Evolutionary conservation across 2,888 invertebrate species (phyloP).

Genomic region (Drosophila prostipennis): DNA sequence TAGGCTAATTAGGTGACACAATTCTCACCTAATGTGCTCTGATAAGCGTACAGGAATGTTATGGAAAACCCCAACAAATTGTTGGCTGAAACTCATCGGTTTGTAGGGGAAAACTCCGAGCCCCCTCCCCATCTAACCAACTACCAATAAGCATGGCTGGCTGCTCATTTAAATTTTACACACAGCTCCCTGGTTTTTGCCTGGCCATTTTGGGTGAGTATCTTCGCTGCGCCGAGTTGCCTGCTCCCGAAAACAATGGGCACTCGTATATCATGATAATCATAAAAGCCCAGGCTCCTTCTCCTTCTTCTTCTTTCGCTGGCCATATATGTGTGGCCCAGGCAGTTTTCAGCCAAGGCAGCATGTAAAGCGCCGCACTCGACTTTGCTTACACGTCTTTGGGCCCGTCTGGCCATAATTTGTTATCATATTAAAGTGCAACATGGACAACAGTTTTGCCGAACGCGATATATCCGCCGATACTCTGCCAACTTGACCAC

Average conservation of each 20-base stretch:
- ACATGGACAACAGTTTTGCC: constrained; percentile 52
- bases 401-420: constrained; percentile 73
- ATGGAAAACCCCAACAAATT: constrained; percentile 44
- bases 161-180: constrained; percentile 77
- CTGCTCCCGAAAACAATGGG: constrained; percentile 75
- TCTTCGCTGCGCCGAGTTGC: constrained; percentile 38
- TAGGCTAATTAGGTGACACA: constrained; percentile 84
- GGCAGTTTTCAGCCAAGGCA: constrained; percentile 18
- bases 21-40: constrained; percentile 82
- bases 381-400: constrained; percentile 43
- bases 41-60: constrained; percentile 63
- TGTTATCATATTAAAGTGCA: constrained; percentile 80
- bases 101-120: not conserved
- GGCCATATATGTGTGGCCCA: constrained; percentile 66
- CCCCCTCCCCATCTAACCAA: constrained; percentile 7
- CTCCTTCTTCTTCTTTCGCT: constrained; percentile 32
- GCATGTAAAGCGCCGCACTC: constrained; percentile 67
- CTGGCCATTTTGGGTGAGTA: constrained; percentile 71
- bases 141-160: constrained; percentile 21
- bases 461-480: constrained; percentile 48
- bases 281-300: constrained; percentile 58
- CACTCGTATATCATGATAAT: constrained; percentile 82
- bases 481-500: constrained; percentile 45
- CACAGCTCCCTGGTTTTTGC: constrained; percentile 50
- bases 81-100: constrained; percentile 36